phyloP scores from a whole-genome alignment of 2,797 vertebrate genomes.

The Sciaenops ocellatus region DNA sequence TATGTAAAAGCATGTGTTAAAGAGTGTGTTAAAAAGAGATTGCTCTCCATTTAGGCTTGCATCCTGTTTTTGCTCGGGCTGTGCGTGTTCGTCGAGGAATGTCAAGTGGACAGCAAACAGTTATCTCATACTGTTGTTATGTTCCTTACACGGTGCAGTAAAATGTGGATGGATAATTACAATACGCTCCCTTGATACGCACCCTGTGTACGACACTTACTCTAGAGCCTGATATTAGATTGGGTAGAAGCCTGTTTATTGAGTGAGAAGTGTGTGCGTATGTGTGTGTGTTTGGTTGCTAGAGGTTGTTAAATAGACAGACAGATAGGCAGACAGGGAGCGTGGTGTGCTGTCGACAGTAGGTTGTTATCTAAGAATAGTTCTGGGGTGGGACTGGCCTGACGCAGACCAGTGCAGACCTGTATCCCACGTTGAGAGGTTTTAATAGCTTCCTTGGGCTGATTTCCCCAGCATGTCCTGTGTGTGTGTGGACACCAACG shows the following conservation, averaged over 20 bases:
- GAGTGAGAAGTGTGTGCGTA: slow-evolving; percentile 69
- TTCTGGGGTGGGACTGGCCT: slow-evolving; percentile 56
- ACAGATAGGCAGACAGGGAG: slow-evolving; percentile 59
- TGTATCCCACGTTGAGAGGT: slow-evolving; percentile 64
- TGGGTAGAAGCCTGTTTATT: slow-evolving; percentile 66
- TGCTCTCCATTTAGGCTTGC: slow-evolving; percentile 53
- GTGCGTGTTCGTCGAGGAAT: slow-evolving; percentile 77
- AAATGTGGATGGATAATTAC: slow-evolving; percentile 73
- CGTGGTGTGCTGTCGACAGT: slow-evolving; percentile 29
- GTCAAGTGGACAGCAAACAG: slow-evolving; percentile 81
- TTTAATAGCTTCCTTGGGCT: slow-evolving; percentile 68
- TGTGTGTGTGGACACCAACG: slow-evolving; percentile 31
- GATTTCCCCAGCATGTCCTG: slow-evolving; percentile 66
- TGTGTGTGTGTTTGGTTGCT: slow-evolving; percentile 42
- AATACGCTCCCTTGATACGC: slow-evolving; percentile 66
- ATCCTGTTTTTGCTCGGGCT: slow-evolving; percentile 72
- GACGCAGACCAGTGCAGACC: slow-evolving; percentile 60
- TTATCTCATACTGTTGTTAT: slow-evolving; percentile 84
- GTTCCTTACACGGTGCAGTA: slow-evolving; percentile 69
- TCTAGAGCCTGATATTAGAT: slow-evolving; percentile 67
- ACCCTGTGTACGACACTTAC: slow-evolving; percentile 55
- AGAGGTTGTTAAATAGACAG: slow-evolving; percentile 60
- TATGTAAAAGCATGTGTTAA: slow-evolving; percentile 63
- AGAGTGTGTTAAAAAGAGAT: slow-evolving; percentile 61
- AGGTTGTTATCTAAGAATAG: slow-evolving; percentile 74